Evolutionary conservation across 2,113 vertebrate genomes (phyloP).

Genomic region (Scomber japonicus): DNA sequence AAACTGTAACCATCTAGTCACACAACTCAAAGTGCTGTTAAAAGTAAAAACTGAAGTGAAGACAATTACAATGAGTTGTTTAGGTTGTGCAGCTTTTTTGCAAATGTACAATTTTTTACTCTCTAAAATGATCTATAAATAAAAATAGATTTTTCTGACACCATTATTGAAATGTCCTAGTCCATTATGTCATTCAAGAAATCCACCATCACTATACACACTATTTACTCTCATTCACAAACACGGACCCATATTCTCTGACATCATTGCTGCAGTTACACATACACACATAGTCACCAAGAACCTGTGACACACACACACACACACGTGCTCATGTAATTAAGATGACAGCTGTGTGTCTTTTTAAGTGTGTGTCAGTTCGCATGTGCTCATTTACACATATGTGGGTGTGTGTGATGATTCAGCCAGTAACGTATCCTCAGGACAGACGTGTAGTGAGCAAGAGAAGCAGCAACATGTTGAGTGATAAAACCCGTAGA

Average conservation of each 20-base stretch:
- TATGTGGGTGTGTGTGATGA: not conserved
- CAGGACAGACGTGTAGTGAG: slow-evolving; percentile 44
- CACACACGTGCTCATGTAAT: not conserved
- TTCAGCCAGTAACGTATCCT: not conserved
- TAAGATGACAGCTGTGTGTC: slow-evolving; percentile 10
- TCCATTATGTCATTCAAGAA: not conserved
- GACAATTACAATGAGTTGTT: no score
- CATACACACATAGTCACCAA: not conserved
- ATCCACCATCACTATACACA: not conserved
- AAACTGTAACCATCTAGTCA: not conserved
- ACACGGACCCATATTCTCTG: not conserved
- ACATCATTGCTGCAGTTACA: not conserved
- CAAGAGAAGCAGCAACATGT: slow-evolving; percentile 32
- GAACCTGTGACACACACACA: not conserved
- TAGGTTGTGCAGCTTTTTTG: no score
- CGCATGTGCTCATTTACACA: slow-evolving; percentile 37
- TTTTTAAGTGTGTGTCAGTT: not conserved
- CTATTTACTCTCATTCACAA: not conserved
- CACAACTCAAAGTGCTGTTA: no score
- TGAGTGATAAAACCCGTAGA: slow-evolving; percentile 58
- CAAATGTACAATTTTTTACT: no score
- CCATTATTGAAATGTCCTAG: no score
- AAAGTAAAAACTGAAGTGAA: no score
- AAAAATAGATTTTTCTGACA: no score
- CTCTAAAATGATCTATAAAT: no score